Conservation (phyloP, 2,888 invertebrate genomes). For the Gibbula magus region DNA sequence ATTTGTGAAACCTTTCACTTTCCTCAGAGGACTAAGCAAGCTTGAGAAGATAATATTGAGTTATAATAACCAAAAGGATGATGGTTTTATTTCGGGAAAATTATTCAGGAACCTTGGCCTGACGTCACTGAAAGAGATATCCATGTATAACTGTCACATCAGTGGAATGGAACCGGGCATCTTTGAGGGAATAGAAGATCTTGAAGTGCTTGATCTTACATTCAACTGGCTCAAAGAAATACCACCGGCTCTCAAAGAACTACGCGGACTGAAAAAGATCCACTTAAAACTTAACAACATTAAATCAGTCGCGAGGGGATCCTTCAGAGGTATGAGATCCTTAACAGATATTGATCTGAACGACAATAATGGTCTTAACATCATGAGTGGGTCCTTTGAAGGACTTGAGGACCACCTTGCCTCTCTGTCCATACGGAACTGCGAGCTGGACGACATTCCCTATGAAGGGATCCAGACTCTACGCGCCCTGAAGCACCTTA, state of each 20-base stretch:
- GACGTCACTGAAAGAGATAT: neutral
- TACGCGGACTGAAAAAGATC: neutral
- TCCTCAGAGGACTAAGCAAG: neutral
- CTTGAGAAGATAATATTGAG: neutral
- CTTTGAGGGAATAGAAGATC: neutral
- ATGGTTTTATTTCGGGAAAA: neutral
- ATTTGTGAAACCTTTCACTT: neutral
- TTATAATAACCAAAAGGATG: constrained; percentile 3
- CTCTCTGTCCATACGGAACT: neutral
- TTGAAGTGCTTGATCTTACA: neutral
- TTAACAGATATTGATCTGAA: neutral
- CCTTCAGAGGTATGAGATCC: neutral
- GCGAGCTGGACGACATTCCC: neutral
- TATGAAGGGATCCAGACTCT: neutral
- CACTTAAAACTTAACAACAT: neutral
- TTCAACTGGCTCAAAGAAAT: neutral
- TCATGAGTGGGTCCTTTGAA: neutral
- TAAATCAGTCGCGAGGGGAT: neutral
- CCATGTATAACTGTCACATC: constrained; percentile 7
- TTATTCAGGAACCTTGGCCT: neutral
- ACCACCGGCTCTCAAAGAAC: neutral
- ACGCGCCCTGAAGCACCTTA: neutral
- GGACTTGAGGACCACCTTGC: neutral
- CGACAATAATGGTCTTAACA: neutral
- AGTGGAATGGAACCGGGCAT: neutral